Base-by-base conservation (phyloP, 2,797 vertebrate genomes). In the Hybognathus amarus region DNA sequence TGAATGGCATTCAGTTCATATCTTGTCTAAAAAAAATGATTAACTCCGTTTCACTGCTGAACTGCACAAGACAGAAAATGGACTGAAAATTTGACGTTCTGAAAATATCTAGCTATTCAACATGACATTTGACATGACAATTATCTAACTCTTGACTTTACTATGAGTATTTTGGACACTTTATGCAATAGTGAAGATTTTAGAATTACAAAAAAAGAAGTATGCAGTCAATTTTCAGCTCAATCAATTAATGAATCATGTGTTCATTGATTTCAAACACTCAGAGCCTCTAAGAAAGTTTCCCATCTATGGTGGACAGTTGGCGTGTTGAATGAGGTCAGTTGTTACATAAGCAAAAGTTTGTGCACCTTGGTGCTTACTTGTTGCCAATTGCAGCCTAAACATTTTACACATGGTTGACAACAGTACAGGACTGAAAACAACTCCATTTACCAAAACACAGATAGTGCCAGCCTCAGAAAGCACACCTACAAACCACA, bases 261-360 rank as follows among this genome's bases (percentile, higher is more conserved):
- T 59, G 38, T 63, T 20, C 17, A 30, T 13, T 63, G 10, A 45
- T 20, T 61, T 24, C n/a, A 22, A 64, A 45, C 56, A 27, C 36
- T 59, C 6, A 15, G 9, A 47, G 5, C 27, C 42, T 18, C 45
- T 47, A 9, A 73, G 45, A 76, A 9, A 45, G 10, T 10, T 20
- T 77, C 2, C n/a, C 22, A 54, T 36, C 6, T 36, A 59, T 40
- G 52, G 56, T 64, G 40, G 75, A 40, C n/a, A 20, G n/a, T 17
- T 77, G 56, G 75, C 75, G 45, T 20, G 59, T 20, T 33, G n/a
- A 24, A 77, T 42, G 24, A 47, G 75, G 61, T 77, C 59, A 64
- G 38, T 22, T 77, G 75, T 24, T 40, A 30, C 45, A 73, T 8
- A 9, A 77, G 59, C 38, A 63, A 77, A 77, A 9, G 54, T 12